A percentile compares a stretch with the other conserved stretches of the same genome.
phyloP scores from a whole-genome alignment of 2,888 invertebrate species.

The Anagyrus pseudococci region DNA sequence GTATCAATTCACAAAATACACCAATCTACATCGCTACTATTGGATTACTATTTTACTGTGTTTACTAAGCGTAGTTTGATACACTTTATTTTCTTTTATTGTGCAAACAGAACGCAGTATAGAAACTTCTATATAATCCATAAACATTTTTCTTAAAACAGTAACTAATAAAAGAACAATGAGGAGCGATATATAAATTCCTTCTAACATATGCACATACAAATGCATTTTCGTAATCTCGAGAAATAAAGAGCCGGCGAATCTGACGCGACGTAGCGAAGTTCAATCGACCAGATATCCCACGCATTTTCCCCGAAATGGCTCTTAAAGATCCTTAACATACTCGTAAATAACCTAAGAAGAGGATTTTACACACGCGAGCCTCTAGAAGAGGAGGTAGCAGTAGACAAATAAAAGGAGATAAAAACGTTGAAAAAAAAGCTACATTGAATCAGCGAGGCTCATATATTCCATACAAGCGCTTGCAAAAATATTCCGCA shows the following conservation, averaged over 20 bases:
- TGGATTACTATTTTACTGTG: too few relatives aligned
- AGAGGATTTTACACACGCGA: not conserved
- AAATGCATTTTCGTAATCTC: not conserved
- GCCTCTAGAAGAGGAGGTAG: not conserved
- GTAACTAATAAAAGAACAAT: too few relatives aligned
- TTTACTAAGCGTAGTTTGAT: too few relatives aligned
- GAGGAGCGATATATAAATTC: too few relatives aligned
- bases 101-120: too few relatives aligned
- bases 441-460: conserved; percentile 23
- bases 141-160: too few relatives aligned
- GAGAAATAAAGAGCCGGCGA: not conserved
- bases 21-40: too few relatives aligned
- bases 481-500: conserved; percentile 40
- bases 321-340: conserved; percentile 26
- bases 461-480: not conserved
- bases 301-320: conserved; percentile 8
- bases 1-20: too few relatives aligned
- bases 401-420: conserved; percentile 2
- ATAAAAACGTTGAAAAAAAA: conserved; percentile 5
- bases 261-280: conserved; percentile 5
- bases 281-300: conserved; percentile 13
- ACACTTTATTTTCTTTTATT: too few relatives aligned
- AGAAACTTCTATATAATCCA: not conserved
- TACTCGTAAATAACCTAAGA: conserved; percentile 28
- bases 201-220: not conserved